These are phyloP conservation scores for Nibea coibor DNA, from an alignment of 2,113 vertebrate genomes.

Conservation along the genomic window DNA sequence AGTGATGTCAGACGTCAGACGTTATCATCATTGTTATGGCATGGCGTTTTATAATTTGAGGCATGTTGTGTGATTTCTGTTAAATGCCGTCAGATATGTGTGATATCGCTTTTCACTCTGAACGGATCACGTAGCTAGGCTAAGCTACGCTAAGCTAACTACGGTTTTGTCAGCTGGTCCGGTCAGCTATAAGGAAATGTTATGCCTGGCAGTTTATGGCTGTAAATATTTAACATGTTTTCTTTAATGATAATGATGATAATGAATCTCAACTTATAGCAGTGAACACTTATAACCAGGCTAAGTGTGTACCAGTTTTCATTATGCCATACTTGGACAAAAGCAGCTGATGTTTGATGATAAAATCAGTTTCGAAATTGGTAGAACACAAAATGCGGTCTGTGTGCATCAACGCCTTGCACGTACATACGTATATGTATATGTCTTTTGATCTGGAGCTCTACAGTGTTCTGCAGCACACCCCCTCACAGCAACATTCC, in stretches of 20 bases:
- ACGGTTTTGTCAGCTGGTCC: too few relatives aligned
- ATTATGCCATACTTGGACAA: not conserved
- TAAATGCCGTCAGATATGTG: too few relatives aligned
- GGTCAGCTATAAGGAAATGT: not conserved
- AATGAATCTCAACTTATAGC: not conserved
- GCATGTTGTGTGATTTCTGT: not conserved
- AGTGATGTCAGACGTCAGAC: not conserved
- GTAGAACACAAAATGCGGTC: not conserved
- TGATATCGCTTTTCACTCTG: too few relatives aligned
- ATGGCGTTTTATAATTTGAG: not conserved
- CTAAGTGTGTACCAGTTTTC: not conserved
- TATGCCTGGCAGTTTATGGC: not conserved
- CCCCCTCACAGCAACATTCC: conserved; percentile 16
- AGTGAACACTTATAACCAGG: not conserved
- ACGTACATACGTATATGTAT: conserved; percentile 40
- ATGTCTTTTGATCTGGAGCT: conserved; percentile 50
- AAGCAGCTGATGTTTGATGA: not conserved
- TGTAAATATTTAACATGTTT: not conserved
- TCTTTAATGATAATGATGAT: too few relatives aligned
- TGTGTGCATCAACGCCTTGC: not conserved
- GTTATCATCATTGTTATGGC: not conserved
- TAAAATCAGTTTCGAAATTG: not conserved
- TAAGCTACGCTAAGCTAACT: too few relatives aligned
- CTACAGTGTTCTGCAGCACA: not conserved
- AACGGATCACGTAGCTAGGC: too few relatives aligned